Evolutionary conservation across 2,797 vertebrate species (phyloP).

Genomic region (Melanotaenia boesemani): DNA sequence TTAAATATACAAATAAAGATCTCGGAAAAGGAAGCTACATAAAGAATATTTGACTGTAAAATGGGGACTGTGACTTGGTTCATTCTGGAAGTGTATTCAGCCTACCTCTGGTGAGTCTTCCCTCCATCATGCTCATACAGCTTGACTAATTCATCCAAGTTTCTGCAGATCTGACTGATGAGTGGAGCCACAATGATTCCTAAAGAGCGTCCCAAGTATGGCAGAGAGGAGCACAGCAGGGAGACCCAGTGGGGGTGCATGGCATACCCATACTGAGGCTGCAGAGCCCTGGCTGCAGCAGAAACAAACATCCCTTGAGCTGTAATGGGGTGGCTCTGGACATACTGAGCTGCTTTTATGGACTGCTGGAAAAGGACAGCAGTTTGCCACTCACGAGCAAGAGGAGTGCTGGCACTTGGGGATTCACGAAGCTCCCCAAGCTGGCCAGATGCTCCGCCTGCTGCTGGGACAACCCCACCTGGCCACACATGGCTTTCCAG

Average conservation of each 20-base stretch:
- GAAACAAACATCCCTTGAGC: conserved; percentile 96
- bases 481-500: conserved; percentile 89
- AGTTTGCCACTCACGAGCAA: conserved; percentile 94
- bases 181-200: conserved; percentile 94
- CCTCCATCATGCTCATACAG: conserved; percentile 91
- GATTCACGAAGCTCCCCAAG: conserved; percentile 79
- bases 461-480: conserved; percentile 37
- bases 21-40: neutral
- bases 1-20: neutral
- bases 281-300: conserved; percentile 90
- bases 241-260: conserved; percentile 97
- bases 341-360: conserved; percentile 90
- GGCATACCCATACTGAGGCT: conserved; percentile 91
- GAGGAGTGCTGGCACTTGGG: conserved; percentile 72
- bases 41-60: neutral
- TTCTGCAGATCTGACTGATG: conserved; percentile 93
- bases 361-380: conserved; percentile 94
- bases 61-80: too few relatives aligned
- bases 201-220: conserved; percentile 93
- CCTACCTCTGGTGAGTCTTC: conserved; percentile 87
- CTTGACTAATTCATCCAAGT: conserved; percentile 94
- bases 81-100: neutral
- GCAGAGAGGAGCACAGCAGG: conserved; percentile 90
- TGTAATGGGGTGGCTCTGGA: conserved; percentile 92
- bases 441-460: conserved; percentile 52